Percentiles rank a stretch among this genome's conserved stretches.
phyloP scores from a whole-genome alignment of 2,888 invertebrate species.

The Pediacus dermestoides region DNA sequence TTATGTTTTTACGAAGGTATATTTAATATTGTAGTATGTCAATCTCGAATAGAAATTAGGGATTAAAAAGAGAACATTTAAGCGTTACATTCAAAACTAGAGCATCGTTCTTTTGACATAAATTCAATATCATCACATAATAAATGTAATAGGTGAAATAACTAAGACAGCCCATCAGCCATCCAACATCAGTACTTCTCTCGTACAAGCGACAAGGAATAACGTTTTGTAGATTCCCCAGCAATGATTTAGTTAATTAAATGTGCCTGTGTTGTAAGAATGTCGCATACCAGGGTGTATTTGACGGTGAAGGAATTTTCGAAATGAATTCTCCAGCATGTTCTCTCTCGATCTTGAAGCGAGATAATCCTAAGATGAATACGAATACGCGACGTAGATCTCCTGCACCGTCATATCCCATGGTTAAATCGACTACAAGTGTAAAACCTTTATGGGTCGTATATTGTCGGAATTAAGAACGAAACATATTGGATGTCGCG shows the following conservation, averaged over 20 bases:
- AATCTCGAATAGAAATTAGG: too few species aligned
- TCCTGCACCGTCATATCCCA: conserved; percentile 15
- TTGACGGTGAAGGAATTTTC: conserved; percentile 30
- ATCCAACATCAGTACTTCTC: too few species aligned
- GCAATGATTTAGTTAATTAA: conserved; percentile 16
- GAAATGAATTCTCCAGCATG: conserved; percentile 31
- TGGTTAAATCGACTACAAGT: conserved; percentile 30
- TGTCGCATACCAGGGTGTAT: conserved; percentile 30
- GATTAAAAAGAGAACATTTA: too few species aligned
- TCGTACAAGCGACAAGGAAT: too few species aligned
- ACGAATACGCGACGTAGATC: conserved; percentile 18
- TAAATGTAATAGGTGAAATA: conserved; percentile 9
- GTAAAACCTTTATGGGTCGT: conserved; percentile 41
- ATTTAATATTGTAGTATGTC: too few species aligned
- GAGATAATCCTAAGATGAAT: conserved; percentile 26
- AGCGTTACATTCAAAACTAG: too few species aligned
- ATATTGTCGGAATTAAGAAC: conserved; percentile 43
- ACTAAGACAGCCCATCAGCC: too few species aligned
- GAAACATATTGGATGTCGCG: conserved; percentile 41
- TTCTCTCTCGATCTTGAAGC: conserved; percentile 28
- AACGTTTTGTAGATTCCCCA: conserved; percentile 11
- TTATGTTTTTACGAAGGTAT: too few species aligned
- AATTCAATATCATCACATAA: conserved; percentile 4
- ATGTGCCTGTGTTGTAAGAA: conserved; percentile 27
- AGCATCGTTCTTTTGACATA: too few species aligned